Conservation (phyloP, 2,113 vertebrate species). For the Sphaerodactylus townsendi region DNA sequence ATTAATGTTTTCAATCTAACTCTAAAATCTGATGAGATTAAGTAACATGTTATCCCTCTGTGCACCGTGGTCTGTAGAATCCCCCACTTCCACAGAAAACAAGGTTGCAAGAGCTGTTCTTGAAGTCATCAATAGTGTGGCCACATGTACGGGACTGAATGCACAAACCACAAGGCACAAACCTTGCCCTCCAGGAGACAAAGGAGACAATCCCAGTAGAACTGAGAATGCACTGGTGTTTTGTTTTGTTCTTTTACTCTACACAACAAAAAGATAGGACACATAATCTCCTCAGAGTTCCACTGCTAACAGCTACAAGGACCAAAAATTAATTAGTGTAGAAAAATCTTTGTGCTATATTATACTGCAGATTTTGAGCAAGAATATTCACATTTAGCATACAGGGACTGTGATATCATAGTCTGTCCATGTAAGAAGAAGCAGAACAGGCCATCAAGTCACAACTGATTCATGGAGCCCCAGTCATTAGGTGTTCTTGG, state of each 20-base stretch:
- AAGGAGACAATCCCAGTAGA: background rate
- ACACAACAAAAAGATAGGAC: no score
- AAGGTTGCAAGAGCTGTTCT: background rate
- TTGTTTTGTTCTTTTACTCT: no score
- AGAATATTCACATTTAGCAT: background rate
- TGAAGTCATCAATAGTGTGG: background rate
- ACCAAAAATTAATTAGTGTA: background rate
- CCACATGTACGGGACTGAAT: background rate
- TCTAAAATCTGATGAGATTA: conserved; percentile 1
- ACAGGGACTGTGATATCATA: background rate
- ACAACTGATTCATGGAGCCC: no score
- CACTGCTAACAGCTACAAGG: background rate
- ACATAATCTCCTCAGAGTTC: background rate
- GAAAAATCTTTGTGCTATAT: background rate
- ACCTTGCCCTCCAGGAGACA: background rate
- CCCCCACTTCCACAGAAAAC: background rate
- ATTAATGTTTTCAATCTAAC: background rate
- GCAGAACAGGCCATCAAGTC: background rate
- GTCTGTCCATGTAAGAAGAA: background rate
- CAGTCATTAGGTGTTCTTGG: no score
- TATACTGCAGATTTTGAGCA: background rate
- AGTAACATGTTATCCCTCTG: background rate
- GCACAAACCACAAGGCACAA: background rate
- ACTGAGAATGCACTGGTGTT: background rate
- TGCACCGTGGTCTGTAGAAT: background rate